These are phyloP conservation scores for Trichogramma dendrolimi DNA, from an alignment of 2,888 invertebrate species.

Conservation along the genomic window DNA sequence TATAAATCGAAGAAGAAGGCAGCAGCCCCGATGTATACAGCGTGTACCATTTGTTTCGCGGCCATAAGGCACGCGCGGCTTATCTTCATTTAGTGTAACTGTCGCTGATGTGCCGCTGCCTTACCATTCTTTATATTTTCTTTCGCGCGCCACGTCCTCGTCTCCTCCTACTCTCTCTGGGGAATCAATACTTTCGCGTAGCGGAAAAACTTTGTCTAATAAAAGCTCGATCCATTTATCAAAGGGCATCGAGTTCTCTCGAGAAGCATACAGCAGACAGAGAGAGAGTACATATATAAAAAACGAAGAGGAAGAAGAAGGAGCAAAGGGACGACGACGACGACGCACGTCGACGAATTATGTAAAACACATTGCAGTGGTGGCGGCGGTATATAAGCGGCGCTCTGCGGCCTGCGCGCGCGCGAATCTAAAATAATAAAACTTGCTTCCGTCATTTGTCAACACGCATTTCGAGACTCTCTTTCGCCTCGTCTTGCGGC, in stretches of 20 bases:
- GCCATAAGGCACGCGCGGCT: constrained; percentile 28
- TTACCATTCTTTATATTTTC: no score
- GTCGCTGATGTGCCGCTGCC: no score
- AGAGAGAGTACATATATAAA: background rate
- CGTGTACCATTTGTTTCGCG: constrained; percentile 22
- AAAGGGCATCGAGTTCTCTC: constrained; percentile 33
- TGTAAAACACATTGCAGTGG: constrained; percentile 45
- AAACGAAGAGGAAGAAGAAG: background rate
- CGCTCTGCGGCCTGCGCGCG: background rate
- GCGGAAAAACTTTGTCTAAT: constrained; percentile 46
- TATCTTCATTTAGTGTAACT: constrained; percentile 43
- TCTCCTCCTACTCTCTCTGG: constrained; percentile 19
- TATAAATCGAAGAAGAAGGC: constrained; percentile 13
- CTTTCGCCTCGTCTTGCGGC: constrained; percentile 22
- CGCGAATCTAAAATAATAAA: constrained; percentile 52
- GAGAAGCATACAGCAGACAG: no score
- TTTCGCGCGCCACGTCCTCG: constrained; percentile 26
- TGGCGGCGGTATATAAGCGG: constrained; percentile 37
- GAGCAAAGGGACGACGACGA: background rate
- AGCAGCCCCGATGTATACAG: constrained; percentile 18
- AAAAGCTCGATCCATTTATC: constrained; percentile 50
- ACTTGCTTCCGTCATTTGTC: constrained; percentile 52
- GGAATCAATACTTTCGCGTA: constrained; percentile 36
- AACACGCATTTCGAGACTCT: constrained; percentile 39
- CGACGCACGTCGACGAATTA: constrained; percentile 34